Percentiles rank a stretch among this genome's conserved stretches.
These are phyloP conservation scores for Lycocorax pyrrhopterus DNA, from an alignment of 2,113 vertebrate genomes.

Conservation along the genomic window DNA sequence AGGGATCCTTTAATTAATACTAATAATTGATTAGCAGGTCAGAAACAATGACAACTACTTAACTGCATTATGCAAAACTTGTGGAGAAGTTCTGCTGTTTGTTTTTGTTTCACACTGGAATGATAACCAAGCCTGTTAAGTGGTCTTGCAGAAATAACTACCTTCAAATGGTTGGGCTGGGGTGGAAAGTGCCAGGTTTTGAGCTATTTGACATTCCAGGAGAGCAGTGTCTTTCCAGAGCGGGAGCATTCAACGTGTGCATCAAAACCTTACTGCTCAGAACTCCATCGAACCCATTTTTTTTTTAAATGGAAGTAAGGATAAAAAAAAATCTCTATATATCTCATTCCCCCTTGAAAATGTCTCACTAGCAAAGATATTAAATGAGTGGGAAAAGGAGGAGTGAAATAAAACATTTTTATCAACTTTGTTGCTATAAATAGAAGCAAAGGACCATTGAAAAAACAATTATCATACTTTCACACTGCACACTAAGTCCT, in stretches of 20 bases:
- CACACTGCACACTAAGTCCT: background rate
- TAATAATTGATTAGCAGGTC: background rate
- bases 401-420: background rate
- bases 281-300: background rate
- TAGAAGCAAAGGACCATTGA: background rate
- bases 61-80: background rate
- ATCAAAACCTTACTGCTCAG: background rate
- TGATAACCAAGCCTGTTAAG: background rate
- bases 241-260: background rate
- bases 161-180: background rate
- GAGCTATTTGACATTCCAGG: background rate
- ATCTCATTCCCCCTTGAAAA: background rate
- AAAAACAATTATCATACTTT: background rate
- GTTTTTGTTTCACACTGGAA: background rate
- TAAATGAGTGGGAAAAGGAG: background rate
- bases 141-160: background rate
- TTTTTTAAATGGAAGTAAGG: background rate
- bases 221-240: background rate
- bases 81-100: background rate
- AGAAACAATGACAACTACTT: background rate
- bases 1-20: background rate
- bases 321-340: background rate
- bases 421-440: background rate
- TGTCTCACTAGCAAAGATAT: background rate
- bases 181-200: background rate